Percentiles rank a stretch among this genome's conserved stretches.
Evolutionary conservation across 2,888 invertebrate species (phyloP).

Genomic region (Mesorhabditis spiculigera): DNA sequence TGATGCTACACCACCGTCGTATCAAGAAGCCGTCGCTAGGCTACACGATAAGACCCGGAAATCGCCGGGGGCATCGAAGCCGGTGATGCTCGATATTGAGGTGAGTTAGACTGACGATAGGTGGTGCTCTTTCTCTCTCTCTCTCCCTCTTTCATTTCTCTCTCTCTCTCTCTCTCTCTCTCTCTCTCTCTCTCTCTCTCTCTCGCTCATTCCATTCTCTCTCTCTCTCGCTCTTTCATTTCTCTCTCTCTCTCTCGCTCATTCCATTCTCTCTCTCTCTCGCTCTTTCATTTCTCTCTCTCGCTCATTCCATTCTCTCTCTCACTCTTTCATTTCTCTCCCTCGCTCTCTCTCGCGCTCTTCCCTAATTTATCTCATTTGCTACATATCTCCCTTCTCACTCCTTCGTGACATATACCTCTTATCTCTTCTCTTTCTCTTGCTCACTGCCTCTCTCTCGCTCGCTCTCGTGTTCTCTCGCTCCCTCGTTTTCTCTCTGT

Average conservation of each 20-base stretch:
- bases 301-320: no score
- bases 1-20: not conserved
- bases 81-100: not conserved
- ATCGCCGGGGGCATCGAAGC: not conserved
- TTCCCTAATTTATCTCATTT: no score
- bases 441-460: constrained; percentile 10
- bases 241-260: not conserved
- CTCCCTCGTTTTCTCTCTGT: constrained; percentile 12
- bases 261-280: no score
- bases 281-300: no score
- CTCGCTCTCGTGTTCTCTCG: constrained; percentile 20
- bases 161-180: constrained; percentile 21
- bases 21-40: not conserved
- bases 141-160: constrained; percentile 9
- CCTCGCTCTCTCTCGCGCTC: no score
- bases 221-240: constrained; percentile 7
- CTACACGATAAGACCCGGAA: not conserved
- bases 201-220: constrained; percentile 11
- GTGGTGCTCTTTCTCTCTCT: constrained; percentile 11
- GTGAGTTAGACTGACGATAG: no score
- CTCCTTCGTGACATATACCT: no score
- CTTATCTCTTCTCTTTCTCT: constrained; percentile 11
- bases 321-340: no score
- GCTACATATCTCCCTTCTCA: no score
- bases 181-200: constrained; percentile 12